Conservation (phyloP, 2,888 invertebrate species). For the Yponomeuta malinellus region DNA sequence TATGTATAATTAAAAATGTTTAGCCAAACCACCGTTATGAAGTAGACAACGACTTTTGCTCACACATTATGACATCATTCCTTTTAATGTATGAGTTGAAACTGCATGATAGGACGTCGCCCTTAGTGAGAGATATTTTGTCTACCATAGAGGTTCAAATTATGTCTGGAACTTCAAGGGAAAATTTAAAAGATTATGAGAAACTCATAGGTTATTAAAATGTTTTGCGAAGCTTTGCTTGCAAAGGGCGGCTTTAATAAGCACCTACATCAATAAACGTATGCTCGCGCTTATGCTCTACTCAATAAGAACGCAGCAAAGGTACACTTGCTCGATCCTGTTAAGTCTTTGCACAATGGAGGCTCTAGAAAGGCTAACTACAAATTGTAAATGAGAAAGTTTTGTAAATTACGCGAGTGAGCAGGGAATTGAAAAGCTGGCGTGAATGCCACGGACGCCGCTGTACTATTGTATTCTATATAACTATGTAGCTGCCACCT, state of each 20-base stretch:
- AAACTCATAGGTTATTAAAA: not conserved
- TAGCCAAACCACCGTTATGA: too few species aligned
- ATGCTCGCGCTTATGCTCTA: not conserved
- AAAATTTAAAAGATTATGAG: too few species aligned
- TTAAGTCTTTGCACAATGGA: constrained; percentile 5
- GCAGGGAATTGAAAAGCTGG: constrained; percentile 4
- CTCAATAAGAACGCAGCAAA: not conserved
- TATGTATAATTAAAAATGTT: too few species aligned
- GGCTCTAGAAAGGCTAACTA: constrained; percentile 8
- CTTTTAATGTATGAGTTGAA: too few species aligned
- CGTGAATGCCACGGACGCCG: constrained; percentile 1
- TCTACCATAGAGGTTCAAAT: too few species aligned
- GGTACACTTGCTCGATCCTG: too few species aligned
- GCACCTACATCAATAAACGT: not conserved
- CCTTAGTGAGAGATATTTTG: too few species aligned
- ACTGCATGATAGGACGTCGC: too few species aligned
- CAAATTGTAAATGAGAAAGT: constrained; percentile 14
- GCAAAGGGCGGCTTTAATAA: not conserved
- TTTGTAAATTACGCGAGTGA: constrained; percentile 11
- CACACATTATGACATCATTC: too few species aligned
- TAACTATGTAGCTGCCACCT: too few species aligned
- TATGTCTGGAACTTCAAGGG: too few species aligned
- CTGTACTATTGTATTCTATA: not conserved
- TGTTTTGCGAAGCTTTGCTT: not conserved
- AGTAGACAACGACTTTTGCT: too few species aligned